These are phyloP conservation scores for Sebastes cheni DNA, from an alignment of 2,797 vertebrate species.

Conservation along the genomic window DNA sequence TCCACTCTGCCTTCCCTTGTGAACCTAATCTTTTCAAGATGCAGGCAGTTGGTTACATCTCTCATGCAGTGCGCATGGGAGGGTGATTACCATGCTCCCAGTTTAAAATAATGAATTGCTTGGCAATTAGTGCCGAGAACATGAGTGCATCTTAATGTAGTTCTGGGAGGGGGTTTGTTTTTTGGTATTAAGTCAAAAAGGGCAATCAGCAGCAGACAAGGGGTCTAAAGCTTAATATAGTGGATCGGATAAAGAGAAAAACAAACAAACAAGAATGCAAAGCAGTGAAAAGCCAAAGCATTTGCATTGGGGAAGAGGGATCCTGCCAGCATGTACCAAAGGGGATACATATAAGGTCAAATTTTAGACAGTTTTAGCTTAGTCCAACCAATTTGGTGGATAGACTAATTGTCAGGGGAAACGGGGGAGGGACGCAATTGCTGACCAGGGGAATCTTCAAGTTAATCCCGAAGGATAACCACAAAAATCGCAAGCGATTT, in stretches of 20 bases:
- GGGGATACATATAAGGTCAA: neutral
- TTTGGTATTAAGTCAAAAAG: conserved; percentile 4
- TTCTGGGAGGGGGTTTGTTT: conserved; percentile 16
- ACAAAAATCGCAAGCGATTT: too few relatives aligned
- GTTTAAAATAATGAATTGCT: conserved; percentile 58
- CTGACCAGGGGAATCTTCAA: too few relatives aligned
- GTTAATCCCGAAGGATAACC: too few relatives aligned
- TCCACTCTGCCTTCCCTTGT: conserved; percentile 37
- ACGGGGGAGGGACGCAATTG: too few relatives aligned
- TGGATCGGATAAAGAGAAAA: neutral
- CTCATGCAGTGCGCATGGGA: conserved; percentile 25
- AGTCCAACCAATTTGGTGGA: neutral
- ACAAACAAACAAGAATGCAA: neutral
- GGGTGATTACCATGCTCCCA: conserved; percentile 38
- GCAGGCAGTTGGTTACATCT: conserved; percentile 42
- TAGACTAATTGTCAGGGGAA: neutral
- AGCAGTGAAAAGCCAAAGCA: neutral
- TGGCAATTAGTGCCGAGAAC: conserved; percentile 38
- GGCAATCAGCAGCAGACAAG: neutral
- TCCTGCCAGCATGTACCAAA: conserved; percentile 2
- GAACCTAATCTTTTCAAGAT: conserved; percentile 55
- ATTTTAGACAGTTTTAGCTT: conserved; percentile 5
- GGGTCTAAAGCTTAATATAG: conserved; percentile 8
- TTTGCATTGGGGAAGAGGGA: neutral
- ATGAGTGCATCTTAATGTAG: conserved; percentile 18